Evolutionary conservation across 2,888 invertebrate genomes (phyloP), one percentile per base, ranked within the genome.

Genomic region (Prenolepis imparis): DNA sequence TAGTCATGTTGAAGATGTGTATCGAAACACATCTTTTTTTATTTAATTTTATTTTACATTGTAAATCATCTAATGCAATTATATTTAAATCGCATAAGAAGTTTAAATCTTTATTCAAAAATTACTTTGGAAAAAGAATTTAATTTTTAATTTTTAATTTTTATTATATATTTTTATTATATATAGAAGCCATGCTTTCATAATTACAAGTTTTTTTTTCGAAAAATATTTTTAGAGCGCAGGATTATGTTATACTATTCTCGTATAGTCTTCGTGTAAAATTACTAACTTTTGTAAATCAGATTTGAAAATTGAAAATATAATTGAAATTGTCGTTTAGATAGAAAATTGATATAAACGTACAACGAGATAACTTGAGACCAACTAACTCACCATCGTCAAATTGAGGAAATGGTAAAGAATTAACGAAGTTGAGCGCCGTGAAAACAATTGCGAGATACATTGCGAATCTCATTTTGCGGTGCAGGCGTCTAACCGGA

Each of bases 361-460:
- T 12, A n/a, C 1, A 15, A 15, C 4, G 11, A 66, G 44, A 24
- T 24, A 59, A 77, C n/a, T 32, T 52, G 18, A 2, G 4, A 21
- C n/a, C 12, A 11, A 18, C 44, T 28, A 57, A 85, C 88, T 89
- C 55, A 89, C 89, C 55, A 21, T 83, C 41, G 9, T 83, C 66
- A 12, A 55, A 36, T 24, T 73, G 66, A 6, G 85, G 86, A 57
- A 72, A 9, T 3, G 88, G 84, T 21, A 24, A 75, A 15, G 85
- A 83, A 6, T 18, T 4, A 55, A 80, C 63, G 8, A 85, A 6
- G 55, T 32, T 63, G 1, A 89, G 21, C 63, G 44, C n/a, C 41
- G 68, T 48, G 28, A 82, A 64, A 39, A 83, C 48, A 21, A 78
- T 74, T 41, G n/a, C 67, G 3, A 86, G 11, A 0, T 72, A 41